These are phyloP conservation scores for Cheilosia impressa DNA, from an alignment of 2,888 invertebrate genomes.

Conservation along the genomic window DNA sequence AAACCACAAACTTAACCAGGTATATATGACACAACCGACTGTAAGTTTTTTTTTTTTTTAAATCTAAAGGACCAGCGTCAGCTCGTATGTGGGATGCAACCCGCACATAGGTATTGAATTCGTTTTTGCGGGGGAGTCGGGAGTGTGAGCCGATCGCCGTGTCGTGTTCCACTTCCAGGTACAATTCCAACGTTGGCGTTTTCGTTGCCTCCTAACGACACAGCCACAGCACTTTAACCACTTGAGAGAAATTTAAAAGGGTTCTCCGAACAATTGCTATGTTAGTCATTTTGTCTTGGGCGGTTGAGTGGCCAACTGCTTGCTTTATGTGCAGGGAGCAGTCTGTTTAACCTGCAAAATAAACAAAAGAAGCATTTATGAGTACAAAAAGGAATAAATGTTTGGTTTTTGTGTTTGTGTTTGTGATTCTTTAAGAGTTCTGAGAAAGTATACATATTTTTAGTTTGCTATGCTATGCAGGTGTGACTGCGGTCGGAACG, in stretches of 20 bases:
- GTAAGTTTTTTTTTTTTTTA: constrained; percentile 17
- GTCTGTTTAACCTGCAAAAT: constrained; percentile 57
- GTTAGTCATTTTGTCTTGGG: constrained; percentile 79
- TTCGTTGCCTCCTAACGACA: constrained; percentile 60
- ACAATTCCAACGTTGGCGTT: constrained; percentile 58
- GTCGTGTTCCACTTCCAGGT: constrained; percentile 70
- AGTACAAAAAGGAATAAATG: constrained; percentile 32
- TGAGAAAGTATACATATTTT: constrained; percentile 6
- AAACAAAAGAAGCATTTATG: constrained; percentile 58
- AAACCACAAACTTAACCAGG: constrained; percentile 37
- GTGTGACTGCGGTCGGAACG: constrained; percentile 44
- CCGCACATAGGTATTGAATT: constrained; percentile 36
- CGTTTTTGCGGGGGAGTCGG: constrained; percentile 74
- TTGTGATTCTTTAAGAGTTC: constrained; percentile 8
- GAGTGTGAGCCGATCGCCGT: constrained; percentile 77
- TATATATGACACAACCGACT: constrained; percentile 38
- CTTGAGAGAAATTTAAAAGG: constrained; percentile 79
- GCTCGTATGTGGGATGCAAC: constrained; percentile 61
- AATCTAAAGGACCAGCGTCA: constrained; percentile 47
- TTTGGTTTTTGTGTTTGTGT: constrained; percentile 9
- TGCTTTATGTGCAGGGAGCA: constrained; percentile 38
- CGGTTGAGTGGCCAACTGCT: constrained; percentile 58
- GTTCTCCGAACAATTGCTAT: constrained; percentile 81
- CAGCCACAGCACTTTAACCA: constrained; percentile 45
- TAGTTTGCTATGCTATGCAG: constrained; percentile 27